Evolutionary conservation across 1,140 invertebrate genomes (phyloP).

Genomic region (Drosophila prosaltans): DNA sequence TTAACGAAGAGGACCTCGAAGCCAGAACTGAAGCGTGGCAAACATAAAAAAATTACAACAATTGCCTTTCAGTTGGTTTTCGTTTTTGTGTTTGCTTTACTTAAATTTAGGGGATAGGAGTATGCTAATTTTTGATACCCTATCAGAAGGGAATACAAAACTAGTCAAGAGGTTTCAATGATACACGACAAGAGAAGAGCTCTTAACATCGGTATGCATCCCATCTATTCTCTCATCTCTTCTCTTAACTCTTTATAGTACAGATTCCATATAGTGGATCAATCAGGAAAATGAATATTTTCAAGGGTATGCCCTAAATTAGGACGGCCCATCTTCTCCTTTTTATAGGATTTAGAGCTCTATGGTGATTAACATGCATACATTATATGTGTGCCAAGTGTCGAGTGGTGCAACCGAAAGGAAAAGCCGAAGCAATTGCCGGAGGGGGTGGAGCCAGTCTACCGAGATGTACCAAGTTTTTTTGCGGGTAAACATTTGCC

Average conservation of each 20-base stretch:
- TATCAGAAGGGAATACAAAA: neutral
- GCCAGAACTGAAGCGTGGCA: conserved; percentile 24
- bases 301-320: too few relatives aligned
- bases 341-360: conserved; percentile 26
- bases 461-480: conserved; percentile 26
- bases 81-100: conserved; percentile 28
- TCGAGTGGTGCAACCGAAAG: neutral
- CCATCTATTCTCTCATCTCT: too few relatives aligned
- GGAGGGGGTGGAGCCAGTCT: neutral
- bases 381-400: conserved; percentile 11
- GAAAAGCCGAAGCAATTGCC: neutral
- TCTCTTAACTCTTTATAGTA: too few relatives aligned
- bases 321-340: neutral
- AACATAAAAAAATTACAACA: conserved; percentile 48
- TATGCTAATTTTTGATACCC: conserved; percentile 55
- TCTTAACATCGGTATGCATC: too few relatives aligned
- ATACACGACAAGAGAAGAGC: too few relatives aligned
- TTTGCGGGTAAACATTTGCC: conserved; percentile 51
- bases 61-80: conserved; percentile 38
- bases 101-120: conserved; percentile 24
- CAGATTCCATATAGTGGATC: too few relatives aligned
- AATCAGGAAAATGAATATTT: too few relatives aligned
- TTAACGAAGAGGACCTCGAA: conserved; percentile 18
- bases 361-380: conserved; percentile 45
- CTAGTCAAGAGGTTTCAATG: too few relatives aligned